Conservation (phyloP, 2,113 vertebrate species). For the Nesogale talazaci region DNA sequence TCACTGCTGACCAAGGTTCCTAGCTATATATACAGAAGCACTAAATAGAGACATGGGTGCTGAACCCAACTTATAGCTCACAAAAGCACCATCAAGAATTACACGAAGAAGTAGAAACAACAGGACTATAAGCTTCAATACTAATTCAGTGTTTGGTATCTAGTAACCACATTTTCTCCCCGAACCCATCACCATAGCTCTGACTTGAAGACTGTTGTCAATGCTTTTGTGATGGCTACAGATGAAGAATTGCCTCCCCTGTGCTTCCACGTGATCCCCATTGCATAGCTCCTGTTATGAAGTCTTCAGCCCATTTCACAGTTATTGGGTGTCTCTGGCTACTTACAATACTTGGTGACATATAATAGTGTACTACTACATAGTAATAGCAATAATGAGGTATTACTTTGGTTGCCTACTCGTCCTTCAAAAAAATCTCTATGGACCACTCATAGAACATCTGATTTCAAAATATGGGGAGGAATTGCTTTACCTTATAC, state of each 20-base stretch:
- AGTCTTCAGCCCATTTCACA: not conserved
- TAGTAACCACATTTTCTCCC: not conserved
- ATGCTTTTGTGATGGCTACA: not conserved
- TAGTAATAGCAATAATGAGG: too few relatives aligned
- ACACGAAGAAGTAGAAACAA: not conserved
- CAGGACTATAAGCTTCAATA: not conserved
- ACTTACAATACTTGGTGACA: too few relatives aligned
- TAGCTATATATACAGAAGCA: too few relatives aligned
- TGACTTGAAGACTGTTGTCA: not conserved
- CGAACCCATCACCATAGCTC: too few relatives aligned
- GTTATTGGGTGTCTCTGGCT: not conserved
- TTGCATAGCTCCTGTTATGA: not conserved
- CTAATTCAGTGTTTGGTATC: not conserved
- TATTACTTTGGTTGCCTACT: not conserved
- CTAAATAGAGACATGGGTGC: not conserved
- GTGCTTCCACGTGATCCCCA: too few relatives aligned
- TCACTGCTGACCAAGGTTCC: too few relatives aligned
- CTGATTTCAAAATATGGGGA: not conserved
- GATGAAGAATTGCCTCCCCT: accelerated
- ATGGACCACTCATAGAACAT: not conserved
- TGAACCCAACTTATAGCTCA: not conserved
- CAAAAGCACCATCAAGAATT: not conserved
- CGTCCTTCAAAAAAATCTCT: not conserved
- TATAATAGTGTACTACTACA: too few relatives aligned
- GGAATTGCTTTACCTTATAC: not conserved